Evolutionary conservation across 2,888 invertebrate genomes (phyloP).

Genomic region (Molorchus minor): DNA sequence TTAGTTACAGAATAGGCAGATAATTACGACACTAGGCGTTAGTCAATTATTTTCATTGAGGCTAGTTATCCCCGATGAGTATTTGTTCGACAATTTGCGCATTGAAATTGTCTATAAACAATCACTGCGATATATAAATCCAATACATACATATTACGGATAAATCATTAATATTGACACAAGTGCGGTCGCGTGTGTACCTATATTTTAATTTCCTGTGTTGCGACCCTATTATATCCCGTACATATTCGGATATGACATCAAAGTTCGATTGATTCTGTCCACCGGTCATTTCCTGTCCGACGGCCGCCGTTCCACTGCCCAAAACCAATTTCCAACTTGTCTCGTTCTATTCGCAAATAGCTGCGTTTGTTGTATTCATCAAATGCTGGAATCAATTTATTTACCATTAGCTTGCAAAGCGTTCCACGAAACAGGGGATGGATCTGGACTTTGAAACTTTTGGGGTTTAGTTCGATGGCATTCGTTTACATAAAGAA

Average conservation of each 20-base stretch:
- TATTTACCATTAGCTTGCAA: conserved; percentile 5
- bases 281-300: conserved; percentile 59
- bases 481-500: too few species aligned
- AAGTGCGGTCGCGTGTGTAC: conserved; percentile 50
- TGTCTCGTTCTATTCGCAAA: conserved; percentile 46
- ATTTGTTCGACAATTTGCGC: not conserved
- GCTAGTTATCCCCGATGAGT: not conserved
- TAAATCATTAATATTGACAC: conserved; percentile 39
- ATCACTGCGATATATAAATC: conserved; percentile 9
- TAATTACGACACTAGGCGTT: too few species aligned
- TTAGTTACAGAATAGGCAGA: too few species aligned
- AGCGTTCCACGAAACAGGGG: not conserved
- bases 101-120: not conserved
- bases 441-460: not conserved
- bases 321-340: conserved; percentile 53
- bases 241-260: conserved; percentile 53
- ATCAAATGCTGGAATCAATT: conserved; percentile 31
- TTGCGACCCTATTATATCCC: conserved; percentile 59
- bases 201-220: conserved; percentile 63
- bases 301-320: conserved; percentile 50
- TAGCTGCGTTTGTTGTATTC: conserved; percentile 37
- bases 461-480: too few species aligned
- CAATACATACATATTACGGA: conserved; percentile 21
- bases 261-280: conserved; percentile 59
- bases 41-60: too few species aligned